phyloP scores from a whole-genome alignment of 1,140 invertebrate species.

The Nylanderia fulva region DNA sequence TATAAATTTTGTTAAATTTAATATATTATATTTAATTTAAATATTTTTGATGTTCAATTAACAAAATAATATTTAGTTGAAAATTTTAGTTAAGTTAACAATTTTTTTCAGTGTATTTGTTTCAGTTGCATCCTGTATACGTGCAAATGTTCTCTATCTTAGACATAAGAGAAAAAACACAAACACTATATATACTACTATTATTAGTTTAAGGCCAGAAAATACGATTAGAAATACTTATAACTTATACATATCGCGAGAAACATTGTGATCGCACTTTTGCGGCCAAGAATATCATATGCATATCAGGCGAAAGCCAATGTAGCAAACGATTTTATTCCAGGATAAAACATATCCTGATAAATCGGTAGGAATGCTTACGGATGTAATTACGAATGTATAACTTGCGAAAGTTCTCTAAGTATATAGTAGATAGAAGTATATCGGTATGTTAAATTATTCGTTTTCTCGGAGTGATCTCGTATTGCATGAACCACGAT shows the following conservation, averaged over 20 bases:
- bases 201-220: slow-evolving; percentile 53
- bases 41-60: too few relatives aligned
- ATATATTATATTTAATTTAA: too few relatives aligned
- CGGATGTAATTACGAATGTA: slow-evolving; percentile 31
- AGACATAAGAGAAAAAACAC: slow-evolving; percentile 53
- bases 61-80: too few relatives aligned
- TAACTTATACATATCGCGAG: slow-evolving; percentile 71
- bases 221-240: slow-evolving; percentile 56
- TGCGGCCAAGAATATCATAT: slow-evolving; percentile 83
- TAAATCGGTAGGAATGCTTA: slow-evolving; percentile 59
- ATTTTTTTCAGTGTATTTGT: too few relatives aligned
- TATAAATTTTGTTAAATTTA: too few relatives aligned
- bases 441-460: slow-evolving; percentile 37
- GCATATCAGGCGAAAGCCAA: slow-evolving; percentile 82
- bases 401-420: slow-evolving; percentile 47
- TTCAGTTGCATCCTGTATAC: slow-evolving; percentile 17
- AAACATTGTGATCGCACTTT: slow-evolving; percentile 79
- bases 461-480: slow-evolving; percentile 33
- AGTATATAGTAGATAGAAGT: slow-evolving; percentile 40
- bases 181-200: slow-evolving; percentile 39
- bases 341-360: slow-evolving; percentile 51
- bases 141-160: slow-evolving; percentile 69
- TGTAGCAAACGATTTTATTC: slow-evolving; percentile 62
- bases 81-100: too few relatives aligned
- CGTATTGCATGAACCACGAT: slow-evolving; percentile 25